Percentiles rank a stretch among this genome's conserved stretches.
Conservation (phyloP, 2,888 invertebrate species). For the Rapana venosa region DNA sequence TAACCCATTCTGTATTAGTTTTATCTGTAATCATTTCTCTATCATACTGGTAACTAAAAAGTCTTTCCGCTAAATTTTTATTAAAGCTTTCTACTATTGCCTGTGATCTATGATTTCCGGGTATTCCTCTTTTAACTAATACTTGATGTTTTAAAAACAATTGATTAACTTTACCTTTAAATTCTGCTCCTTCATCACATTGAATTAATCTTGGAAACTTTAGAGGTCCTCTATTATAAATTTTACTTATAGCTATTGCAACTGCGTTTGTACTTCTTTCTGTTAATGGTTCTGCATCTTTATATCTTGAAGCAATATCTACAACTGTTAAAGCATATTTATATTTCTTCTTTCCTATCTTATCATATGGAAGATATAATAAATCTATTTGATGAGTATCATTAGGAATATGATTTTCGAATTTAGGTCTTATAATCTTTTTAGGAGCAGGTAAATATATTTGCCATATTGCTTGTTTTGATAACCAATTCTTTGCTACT, state of each 20-base stretch:
- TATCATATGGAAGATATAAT: conserved; percentile 26
- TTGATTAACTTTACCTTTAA: conserved; percentile 29
- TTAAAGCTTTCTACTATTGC: background rate
- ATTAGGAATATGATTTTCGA: conserved; percentile 33
- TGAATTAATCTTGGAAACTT: conserved; percentile 18
- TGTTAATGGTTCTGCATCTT: background rate
- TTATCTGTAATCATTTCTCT: conserved; percentile 18
- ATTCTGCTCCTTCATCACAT: conserved; percentile 29
- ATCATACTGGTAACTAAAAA: conserved; percentile 12
- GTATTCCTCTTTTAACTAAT: conserved; percentile 18
- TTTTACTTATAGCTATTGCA: conserved; percentile 8
- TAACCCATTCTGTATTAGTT: conserved; percentile 14
- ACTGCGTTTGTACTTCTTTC: background rate
- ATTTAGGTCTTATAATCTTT: conserved; percentile 25
- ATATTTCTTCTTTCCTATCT: conserved; percentile 23
- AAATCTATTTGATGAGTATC: conserved; percentile 26
- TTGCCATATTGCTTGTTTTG: conserved; percentile 17
- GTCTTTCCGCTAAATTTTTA: background rate
- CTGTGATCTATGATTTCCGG: conserved; percentile 11
- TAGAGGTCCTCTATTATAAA: conserved; percentile 39
- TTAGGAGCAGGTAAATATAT: conserved; percentile 43
- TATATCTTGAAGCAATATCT: conserved; percentile 33
- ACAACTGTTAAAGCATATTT: conserved; percentile 39
- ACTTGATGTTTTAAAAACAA: conserved; percentile 18
- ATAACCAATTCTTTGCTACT: background rate